These are phyloP conservation scores for Pyrocephalus nanus DNA, from an alignment of 2,797 vertebrate species.

Conservation along the genomic window DNA sequence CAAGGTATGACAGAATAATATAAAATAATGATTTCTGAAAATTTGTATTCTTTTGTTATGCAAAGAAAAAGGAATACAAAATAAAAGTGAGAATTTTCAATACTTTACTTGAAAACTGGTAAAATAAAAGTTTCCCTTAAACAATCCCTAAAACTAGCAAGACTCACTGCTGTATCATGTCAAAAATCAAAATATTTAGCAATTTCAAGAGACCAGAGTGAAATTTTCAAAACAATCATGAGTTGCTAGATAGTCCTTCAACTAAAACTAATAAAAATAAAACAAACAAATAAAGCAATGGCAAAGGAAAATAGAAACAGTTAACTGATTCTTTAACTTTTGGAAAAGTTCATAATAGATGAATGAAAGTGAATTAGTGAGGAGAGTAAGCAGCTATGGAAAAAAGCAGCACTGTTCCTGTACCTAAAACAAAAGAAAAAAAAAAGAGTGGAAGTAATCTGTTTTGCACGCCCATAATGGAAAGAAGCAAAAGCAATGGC, in stretches of 20 bases:
- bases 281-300: neutral
- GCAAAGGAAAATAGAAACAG: neutral
- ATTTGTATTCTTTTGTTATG: neutral
- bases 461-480: neutral
- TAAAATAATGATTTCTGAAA: neutral
- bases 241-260: neutral
- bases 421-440: neutral
- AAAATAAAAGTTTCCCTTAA: neutral
- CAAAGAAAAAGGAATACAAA: neutral
- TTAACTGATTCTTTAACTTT: neutral
- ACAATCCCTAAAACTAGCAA: neutral
- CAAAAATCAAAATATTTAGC: neutral
- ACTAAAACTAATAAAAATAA: neutral
- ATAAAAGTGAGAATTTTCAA: neutral
- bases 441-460: neutral
- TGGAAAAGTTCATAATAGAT: neutral
- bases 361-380: neutral
- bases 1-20: neutral
- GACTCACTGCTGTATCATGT: neutral
- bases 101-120: neutral
- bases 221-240: neutral
- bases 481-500: neutral
- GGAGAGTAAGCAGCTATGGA: neutral
- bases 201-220: neutral
- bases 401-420: neutral